Conservation (phyloP, 2,888 invertebrate species). For the Eristalinus aeneus region DNA sequence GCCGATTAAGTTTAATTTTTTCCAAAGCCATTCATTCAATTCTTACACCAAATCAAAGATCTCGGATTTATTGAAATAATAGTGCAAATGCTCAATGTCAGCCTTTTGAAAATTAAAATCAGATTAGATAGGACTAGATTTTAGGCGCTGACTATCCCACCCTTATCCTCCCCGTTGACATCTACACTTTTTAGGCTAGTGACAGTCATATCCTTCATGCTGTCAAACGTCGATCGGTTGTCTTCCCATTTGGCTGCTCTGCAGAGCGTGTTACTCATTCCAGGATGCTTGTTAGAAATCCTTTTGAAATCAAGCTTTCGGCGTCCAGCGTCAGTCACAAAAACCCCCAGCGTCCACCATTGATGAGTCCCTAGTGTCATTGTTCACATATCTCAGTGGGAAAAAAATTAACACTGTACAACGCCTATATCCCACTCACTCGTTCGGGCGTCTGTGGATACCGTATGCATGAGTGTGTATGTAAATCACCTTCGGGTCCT, state of each 20-base stretch:
- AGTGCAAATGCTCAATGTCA: too few relatives aligned
- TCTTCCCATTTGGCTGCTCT: not conserved
- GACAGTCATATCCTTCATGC: not conserved
- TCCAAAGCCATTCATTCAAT: too few relatives aligned
- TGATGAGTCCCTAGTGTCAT: not conserved
- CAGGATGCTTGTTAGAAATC: not conserved
- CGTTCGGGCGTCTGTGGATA: too few relatives aligned
- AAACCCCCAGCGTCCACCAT: not conserved
- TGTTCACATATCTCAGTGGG: not conserved
- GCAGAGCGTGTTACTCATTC: not conserved
- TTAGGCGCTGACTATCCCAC: too few relatives aligned
- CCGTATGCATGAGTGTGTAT: not conserved
- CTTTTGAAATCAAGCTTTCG: not conserved
- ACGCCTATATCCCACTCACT: not conserved
- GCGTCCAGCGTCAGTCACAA: not conserved
- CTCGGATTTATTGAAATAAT: too few relatives aligned
- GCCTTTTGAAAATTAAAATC: too few relatives aligned
- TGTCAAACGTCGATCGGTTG: not conserved
- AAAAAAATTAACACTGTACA: constrained; percentile 6
- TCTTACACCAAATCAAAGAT: too few relatives aligned
- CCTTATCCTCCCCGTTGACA: not conserved
- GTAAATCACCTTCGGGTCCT: not conserved
- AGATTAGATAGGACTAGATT: too few relatives aligned
- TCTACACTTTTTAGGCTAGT: not conserved
- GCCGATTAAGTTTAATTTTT: too few relatives aligned